A percentile compares a stretch with the other conserved stretches of the same genome.
Conservation (phyloP, 2,797 vertebrate species). For the Sitta carolinensis region DNA sequence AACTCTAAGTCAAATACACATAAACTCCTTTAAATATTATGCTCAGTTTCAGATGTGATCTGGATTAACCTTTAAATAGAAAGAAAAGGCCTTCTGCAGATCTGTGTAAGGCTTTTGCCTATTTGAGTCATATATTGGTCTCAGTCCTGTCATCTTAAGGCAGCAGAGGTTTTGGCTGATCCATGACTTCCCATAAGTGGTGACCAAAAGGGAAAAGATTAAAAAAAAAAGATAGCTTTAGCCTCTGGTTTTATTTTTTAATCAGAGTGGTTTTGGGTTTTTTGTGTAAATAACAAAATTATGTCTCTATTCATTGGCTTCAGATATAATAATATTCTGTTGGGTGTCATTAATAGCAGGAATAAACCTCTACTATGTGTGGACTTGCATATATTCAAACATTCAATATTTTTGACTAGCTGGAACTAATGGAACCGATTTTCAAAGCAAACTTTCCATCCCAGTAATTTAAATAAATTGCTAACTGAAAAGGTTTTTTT, state of each 20-base stretch:
- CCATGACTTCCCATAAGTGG: neutral
- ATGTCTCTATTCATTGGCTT: neutral
- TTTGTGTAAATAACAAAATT: neutral
- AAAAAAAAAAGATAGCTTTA: neutral
- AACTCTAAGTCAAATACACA: conserved; percentile 46
- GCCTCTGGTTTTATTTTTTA: neutral
- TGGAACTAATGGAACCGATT: neutral
- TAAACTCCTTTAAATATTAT: neutral
- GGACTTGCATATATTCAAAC: neutral
- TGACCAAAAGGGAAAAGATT: neutral
- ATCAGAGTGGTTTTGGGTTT: neutral
- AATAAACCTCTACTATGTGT: neutral
- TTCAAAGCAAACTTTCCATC: neutral
- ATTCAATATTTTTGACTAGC: neutral
- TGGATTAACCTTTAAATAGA: conserved; percentile 62
- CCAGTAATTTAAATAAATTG: neutral
- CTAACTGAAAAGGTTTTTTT: neutral
- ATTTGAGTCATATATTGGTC: neutral
- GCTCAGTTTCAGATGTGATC: conserved; percentile 41
- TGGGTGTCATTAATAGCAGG: neutral
- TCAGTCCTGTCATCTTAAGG: neutral
- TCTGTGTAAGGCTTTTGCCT: neutral
- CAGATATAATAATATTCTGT: neutral
- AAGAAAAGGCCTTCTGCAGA: neutral
- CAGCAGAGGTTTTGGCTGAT: neutral